Evolutionary conservation across 2,113 vertebrate genomes (phyloP).

Genomic region (Dolichallabes microphthalmus): DNA sequence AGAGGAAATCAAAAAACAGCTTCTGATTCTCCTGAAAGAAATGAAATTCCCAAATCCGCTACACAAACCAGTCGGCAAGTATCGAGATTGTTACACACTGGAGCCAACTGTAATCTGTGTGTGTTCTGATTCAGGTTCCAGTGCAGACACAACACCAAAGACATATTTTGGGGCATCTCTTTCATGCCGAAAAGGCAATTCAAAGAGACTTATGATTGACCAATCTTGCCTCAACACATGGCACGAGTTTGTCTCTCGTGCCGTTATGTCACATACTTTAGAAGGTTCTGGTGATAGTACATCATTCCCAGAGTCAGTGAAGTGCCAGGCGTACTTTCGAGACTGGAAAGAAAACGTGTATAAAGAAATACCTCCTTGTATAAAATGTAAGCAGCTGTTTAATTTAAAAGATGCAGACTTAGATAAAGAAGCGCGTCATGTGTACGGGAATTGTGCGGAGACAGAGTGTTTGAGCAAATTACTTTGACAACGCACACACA

Average conservation of each 20-base stretch:
- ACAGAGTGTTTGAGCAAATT: constrained; percentile 38
- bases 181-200: constrained; percentile 18
- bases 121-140: neutral
- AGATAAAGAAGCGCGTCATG: neutral
- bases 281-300: constrained; percentile 4
- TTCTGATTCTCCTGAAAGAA: neutral
- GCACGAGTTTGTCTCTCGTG: constrained; percentile 38
- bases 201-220: constrained; percentile 33
- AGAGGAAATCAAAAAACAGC: neutral
- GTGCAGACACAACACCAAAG: neutral
- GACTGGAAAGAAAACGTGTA: constrained; percentile 17
- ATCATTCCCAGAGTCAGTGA: constrained; percentile 18
- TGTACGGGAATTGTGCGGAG: constrained; percentile 49
- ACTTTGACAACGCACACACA: neutral
- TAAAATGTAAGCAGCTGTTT: constrained; percentile 29
- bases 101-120: constrained; percentile 42
- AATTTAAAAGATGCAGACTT: neutral
- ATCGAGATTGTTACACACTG: constrained; percentile 20
- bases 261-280: constrained; percentile 26
- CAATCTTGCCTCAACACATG: constrained; percentile 36
- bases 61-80: constrained; percentile 1
- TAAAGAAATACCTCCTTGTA: constrained; percentile 18
- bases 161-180: constrained; percentile 41
- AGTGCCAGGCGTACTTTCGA: constrained; percentile 35
- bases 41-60: constrained; percentile 20